Evolutionary conservation across 2,888 invertebrate genomes (phyloP).

Genomic region (Mythimna vitellina): DNA sequence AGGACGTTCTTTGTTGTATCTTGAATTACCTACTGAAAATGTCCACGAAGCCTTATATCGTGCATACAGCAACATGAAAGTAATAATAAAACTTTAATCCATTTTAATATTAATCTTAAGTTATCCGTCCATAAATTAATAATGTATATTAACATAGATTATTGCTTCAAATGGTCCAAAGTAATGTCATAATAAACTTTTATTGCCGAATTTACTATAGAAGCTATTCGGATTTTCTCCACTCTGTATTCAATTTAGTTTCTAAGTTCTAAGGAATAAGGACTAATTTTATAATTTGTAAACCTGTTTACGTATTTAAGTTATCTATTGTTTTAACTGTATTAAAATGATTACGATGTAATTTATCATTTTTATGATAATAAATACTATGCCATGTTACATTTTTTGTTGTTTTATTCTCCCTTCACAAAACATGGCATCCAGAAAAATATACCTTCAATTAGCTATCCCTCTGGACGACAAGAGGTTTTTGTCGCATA

Average conservation of each 20-base stretch:
- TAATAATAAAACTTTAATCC: constrained; percentile 8
- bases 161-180: constrained; percentile 75
- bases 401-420: constrained; percentile 51
- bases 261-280: constrained; percentile 16
- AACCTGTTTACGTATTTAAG: constrained; percentile 39
- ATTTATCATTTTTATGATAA: constrained; percentile 75
- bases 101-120: constrained; percentile 24
- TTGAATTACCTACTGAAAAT: too few species aligned
- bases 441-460: too few species aligned
- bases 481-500: too few species aligned
- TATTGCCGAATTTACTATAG: constrained; percentile 20
- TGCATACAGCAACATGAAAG: constrained; percentile 1
- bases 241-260: constrained; percentile 11
- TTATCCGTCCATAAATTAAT: constrained; percentile 33
- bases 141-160: constrained; percentile 44
- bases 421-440: not conserved
- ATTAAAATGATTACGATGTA: constrained; percentile 52
- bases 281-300: constrained; percentile 24
- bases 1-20: too few species aligned
- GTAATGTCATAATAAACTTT: constrained; percentile 86
- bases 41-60: too few species aligned
- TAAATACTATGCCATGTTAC: constrained; percentile 85
- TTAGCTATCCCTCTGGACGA: too few species aligned
- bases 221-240: constrained; percentile 9
- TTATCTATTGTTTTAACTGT: constrained; percentile 57